Base-by-base conservation (phyloP, 2,113 vertebrate genomes). In the Seriola dumerili region DNA sequence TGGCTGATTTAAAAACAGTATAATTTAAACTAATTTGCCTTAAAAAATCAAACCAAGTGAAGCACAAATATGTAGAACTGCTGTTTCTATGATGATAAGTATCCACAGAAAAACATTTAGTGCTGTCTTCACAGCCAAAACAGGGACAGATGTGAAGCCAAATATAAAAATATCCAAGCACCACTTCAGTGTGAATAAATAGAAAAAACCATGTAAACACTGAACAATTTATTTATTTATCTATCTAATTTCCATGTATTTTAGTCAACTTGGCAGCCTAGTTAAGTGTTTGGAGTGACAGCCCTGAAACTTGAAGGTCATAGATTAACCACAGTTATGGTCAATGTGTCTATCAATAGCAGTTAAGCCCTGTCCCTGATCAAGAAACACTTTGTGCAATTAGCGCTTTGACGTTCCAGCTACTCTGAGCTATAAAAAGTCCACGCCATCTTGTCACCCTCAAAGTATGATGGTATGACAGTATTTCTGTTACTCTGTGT, bases 301-400 rank as follows among this genome's bases (percentile, higher is more conserved):
- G 76, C 59, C 16, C 16, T 54, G 17, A 42, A 67, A 55, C 42
- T 68, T 29, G 4, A 25, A 50, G 69, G 77, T 57, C 72, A 78
- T 5, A 42, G 59, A 71, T 75, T 52, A 70, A 32, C 9, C 46
- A 63, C 57, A 25, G 70, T 38, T 46, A 57, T 71, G 58, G 66
- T 68, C 72, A 72, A 38, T n/a, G 69, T 63, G 74, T 70, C 58
- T 23, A 52, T 85, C 73, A 70, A 29, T 21, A 54, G 55, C 74
- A 29, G 46, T 46, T 46, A 44, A 67, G 13, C 69, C 48, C 58
- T 71, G 73, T 78, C 59, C 40, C 36, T 72, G 52, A 76, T 50
- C 10, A 46, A 76, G 81, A 73, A 32, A 34, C 19, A 32, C 65
- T 83, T 68, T 12, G 52, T 19, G 64, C 72, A 78, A 81, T 80